Conservation (phyloP, 2,888 invertebrate genomes). For the Noctua pronuba region DNA sequence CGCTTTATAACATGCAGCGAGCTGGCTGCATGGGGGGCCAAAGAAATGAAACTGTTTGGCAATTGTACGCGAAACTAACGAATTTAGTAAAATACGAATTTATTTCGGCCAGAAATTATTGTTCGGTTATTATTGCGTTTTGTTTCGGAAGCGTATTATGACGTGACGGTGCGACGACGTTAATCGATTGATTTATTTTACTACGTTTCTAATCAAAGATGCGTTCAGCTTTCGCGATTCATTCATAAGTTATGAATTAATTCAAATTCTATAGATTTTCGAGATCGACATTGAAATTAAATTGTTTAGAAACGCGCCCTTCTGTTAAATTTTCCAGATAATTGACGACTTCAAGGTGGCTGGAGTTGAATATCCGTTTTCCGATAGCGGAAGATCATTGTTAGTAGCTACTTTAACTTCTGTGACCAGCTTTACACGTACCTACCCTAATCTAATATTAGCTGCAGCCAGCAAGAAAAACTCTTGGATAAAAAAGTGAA, state of each 20-base stretch:
- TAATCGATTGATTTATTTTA: conserved; percentile 58
- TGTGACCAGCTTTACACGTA: not conserved
- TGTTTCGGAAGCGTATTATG: conserved; percentile 68
- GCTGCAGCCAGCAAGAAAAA: not conserved
- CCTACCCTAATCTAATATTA: not conserved
- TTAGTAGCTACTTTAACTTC: conserved; percentile 9
- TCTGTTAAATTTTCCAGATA: conserved; percentile 19
- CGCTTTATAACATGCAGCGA: conserved; percentile 85
- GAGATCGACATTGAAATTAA: not conserved
- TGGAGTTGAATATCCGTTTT: conserved; percentile 25
- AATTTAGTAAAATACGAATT: conserved; percentile 76
- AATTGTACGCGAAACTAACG: conserved; percentile 82
- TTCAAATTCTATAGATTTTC: conserved; percentile 2
- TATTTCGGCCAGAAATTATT: conserved; percentile 72
- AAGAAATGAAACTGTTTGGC: conserved; percentile 86
- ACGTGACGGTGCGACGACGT: conserved; percentile 57
- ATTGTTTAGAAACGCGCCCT: conserved; percentile 9
- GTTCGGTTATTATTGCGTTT: conserved; percentile 67
- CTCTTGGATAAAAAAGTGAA: not conserved
- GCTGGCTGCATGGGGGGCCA: conserved; percentile 77
- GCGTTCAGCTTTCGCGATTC: conserved; percentile 27
- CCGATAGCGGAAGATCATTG: conserved; percentile 25
- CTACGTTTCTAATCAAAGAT: conserved; percentile 20
- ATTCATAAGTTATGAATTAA: conserved; percentile 25
- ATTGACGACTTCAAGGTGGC: conserved; percentile 37